Evolutionary conservation across 2,113 vertebrate species (phyloP).

Genomic region (Cnemophilus loriae): DNA sequence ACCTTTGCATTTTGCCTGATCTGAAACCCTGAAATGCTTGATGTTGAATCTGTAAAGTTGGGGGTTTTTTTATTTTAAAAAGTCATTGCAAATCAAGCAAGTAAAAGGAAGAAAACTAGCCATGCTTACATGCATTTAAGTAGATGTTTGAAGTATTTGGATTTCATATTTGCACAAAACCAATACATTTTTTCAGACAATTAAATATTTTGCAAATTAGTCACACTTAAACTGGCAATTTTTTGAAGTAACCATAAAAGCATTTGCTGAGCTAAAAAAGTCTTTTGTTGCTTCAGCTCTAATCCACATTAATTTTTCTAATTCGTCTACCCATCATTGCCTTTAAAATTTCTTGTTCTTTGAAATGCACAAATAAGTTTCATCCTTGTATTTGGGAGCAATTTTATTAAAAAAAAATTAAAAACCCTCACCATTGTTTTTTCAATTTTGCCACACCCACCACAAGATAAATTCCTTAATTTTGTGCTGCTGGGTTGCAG

Average conservation of each 20-base stretch:
- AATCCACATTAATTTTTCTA: neutral
- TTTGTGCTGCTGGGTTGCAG: neutral
- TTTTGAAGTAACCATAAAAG: neutral
- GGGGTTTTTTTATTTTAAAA: neutral
- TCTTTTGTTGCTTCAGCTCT: neutral
- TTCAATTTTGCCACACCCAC: neutral
- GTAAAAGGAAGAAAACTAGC: neutral
- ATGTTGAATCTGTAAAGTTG: neutral
- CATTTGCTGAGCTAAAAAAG: neutral
- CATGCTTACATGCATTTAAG: neutral
- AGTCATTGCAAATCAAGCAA: neutral
- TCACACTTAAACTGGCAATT: neutral
- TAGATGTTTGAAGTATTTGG: neutral
- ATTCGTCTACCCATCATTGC: neutral
- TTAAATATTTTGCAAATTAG: conserved; percentile 18
- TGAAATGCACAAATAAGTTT: neutral
- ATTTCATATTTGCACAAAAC: neutral
- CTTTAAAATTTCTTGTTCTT: neutral
- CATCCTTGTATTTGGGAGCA: neutral
- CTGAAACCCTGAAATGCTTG: neutral
- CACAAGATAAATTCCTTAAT: neutral
- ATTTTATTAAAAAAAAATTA: neutral
- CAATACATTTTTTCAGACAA: conserved; percentile 4
- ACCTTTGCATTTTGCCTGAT: neutral
- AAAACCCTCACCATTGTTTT: neutral